Base-by-base conservation (phyloP, 2,888 invertebrate genomes). In the Tetragonula carbonaria region DNA sequence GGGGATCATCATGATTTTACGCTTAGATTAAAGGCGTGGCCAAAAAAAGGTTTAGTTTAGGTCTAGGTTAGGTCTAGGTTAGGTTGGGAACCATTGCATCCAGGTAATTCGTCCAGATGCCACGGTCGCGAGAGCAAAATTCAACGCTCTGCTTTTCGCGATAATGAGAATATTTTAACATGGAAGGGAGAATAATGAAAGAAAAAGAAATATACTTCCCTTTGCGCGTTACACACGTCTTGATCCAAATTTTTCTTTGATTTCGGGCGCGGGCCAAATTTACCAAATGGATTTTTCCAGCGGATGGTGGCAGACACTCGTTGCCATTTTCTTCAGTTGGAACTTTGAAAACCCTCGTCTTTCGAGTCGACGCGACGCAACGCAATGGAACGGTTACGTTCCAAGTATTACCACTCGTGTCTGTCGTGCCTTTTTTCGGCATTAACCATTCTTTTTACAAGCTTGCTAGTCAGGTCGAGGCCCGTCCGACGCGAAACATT, bases 391-490 rank as follows among this genome's bases (percentile, higher is more conserved):
- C 55, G 50, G 21, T 55, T 45, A 4, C 74, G 21, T 55, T 45
- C 53, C 23, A 51, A 75, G 67, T 38, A 68, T 59, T 76, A 33
- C 38, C 68, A 65, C 38, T 74, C 74, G n/a, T 16, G 68, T 28
- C 28, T 14, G 55, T n/a, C 14, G 75, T 50, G 8, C 50, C 68
- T 33, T 68, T 57, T 68, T 59, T 59, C 50, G 33, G 68, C 67
- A 76, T 76, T 76, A 76, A 59, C 68, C 67, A 75, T 75, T 75
- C 75, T 78, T 74, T 78, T 74, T 74, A 66, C 78, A 33, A 63
- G 73, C 73, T 51, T 57, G 57, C 73, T 73, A 67, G 66, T 45
- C 59, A 14, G 57, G 67, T 38, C 65, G n/a, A 33, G 55, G 57
- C 50, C 57, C 73, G 66, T 53, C 50, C 66, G n/a, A 67, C 70